These are phyloP conservation scores for Sylvia atricapilla DNA, from an alignment of 2,113 vertebrate genomes.

Conservation along the genomic window DNA sequence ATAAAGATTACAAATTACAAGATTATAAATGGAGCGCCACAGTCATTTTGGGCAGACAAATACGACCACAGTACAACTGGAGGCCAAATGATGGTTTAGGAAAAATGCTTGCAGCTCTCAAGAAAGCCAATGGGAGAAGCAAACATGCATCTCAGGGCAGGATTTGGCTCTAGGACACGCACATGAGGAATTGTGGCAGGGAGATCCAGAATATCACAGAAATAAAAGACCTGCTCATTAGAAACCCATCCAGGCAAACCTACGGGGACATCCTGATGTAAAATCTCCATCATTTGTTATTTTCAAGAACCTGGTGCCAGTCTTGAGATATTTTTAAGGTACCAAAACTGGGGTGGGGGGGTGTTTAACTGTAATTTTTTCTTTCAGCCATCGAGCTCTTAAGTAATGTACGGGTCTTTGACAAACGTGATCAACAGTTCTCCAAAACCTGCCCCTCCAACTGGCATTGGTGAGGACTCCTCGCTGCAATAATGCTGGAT, in stretches of 20 bases:
- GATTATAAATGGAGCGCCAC: conserved; percentile 60
- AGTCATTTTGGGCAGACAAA: conserved; percentile 50
- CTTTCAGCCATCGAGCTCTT: not conserved
- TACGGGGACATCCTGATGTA: not conserved
- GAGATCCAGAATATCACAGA: conserved; percentile 5
- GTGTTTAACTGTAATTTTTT: not conserved
- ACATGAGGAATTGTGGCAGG: conserved; percentile 4
- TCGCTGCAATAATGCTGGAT: not conserved
- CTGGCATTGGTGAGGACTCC: not conserved
- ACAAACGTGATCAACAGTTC: not conserved
- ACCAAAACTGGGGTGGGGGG: not conserved
- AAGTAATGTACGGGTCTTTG: not conserved
- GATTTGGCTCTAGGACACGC: conserved; percentile 8
- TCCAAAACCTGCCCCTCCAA: not conserved
- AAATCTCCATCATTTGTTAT: not conserved
- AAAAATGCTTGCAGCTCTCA: conserved; percentile 30
- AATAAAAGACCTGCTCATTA: conserved; percentile 41
- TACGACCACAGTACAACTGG: conserved; percentile 43
- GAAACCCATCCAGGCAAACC: conserved; percentile 25
- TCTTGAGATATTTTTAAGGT: not conserved
- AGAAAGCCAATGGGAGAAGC: conserved; percentile 43
- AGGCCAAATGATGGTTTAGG: conserved; percentile 37
- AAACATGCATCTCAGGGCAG: conserved; percentile 2
- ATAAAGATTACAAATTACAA: conserved; percentile 62
- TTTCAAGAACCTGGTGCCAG: not conserved